These are phyloP conservation scores for Sipha flava DNA, from an alignment of 1,140 invertebrate genomes.

Conservation along the genomic window DNA sequence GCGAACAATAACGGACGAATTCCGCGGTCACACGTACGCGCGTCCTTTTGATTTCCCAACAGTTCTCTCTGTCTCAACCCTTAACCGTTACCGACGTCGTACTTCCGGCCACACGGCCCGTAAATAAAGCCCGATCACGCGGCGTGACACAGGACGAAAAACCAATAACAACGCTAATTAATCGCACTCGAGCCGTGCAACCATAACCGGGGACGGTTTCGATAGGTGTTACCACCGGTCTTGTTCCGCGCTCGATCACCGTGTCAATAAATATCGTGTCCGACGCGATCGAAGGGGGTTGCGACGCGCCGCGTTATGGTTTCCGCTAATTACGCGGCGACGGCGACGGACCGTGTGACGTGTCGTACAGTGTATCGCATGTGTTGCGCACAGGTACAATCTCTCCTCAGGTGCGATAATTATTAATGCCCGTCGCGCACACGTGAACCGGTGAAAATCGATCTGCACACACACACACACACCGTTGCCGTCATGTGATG, in stretches of 20 bases:
- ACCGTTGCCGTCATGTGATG: no score
- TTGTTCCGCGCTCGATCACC: conserved; percentile 1
- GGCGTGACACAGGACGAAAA: neutral
- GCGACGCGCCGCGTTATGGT: neutral
- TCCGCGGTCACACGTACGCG: no score
- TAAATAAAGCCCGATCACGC: no score
- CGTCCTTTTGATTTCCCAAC: no score
- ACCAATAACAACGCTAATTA: neutral
- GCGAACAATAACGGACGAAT: no score
- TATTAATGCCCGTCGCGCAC: neutral
- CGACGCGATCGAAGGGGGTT: neutral
- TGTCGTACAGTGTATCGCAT: neutral
- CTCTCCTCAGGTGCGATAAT: neutral
- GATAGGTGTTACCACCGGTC: neutral
- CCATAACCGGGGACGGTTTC: neutral
- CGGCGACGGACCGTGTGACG: neutral
- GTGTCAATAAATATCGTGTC: neutral
- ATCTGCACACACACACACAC: no score
- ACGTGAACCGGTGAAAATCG: neutral
- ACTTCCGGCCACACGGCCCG: no score
- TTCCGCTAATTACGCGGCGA: neutral
- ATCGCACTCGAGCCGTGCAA: no score
- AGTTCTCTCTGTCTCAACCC: no score
- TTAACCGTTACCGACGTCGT: no score
- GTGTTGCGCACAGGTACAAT: no score